Conservation (phyloP, 2,797 vertebrate genomes). For the Vireo griseus region DNA sequence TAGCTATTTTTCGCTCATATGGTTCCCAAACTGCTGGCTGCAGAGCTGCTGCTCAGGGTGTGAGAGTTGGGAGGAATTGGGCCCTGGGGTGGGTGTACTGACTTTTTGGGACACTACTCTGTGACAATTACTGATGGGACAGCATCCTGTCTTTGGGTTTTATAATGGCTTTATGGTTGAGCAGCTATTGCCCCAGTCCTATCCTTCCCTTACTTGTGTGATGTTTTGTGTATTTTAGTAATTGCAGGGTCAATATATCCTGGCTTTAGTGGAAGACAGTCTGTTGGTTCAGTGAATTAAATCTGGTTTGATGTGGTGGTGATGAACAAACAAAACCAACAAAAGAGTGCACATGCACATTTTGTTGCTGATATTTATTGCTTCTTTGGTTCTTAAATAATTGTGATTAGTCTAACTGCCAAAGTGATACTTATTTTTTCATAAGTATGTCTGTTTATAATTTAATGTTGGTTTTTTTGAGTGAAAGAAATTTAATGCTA, state of each 20-base stretch:
- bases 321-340: background rate
- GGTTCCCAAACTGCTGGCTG: background rate
- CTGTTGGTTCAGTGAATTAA: background rate
- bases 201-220: background rate
- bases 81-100: background rate
- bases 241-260: background rate
- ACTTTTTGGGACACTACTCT: background rate
- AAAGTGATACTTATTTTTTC: background rate
- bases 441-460: background rate
- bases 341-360: background rate
- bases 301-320: background rate
- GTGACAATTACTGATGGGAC: background rate
- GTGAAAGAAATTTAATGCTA: background rate
- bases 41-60: accelerated
- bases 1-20: background rate
- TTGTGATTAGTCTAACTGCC: background rate
- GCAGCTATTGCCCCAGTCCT: background rate
- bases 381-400: background rate
- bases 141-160: background rate
- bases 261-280: background rate
- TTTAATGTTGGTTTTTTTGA: background rate
- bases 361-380: background rate
- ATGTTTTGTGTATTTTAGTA: background rate
- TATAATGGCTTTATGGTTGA: background rate
- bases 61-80: background rate